Conservation (phyloP, 2,888 invertebrate species). For the Cheilosia pagana region DNA sequence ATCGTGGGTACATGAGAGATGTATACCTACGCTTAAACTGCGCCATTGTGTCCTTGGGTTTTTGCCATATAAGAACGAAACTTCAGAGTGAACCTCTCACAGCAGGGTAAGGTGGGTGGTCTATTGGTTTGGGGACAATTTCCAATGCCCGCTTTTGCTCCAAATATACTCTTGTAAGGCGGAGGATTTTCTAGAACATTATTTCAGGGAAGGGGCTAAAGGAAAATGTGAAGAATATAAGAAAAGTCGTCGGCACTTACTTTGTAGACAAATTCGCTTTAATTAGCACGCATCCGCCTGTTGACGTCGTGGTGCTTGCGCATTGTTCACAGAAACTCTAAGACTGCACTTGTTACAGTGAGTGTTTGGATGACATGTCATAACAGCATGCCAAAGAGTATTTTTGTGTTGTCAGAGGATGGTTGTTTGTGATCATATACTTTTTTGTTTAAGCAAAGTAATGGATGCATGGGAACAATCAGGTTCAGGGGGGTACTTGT, state of each 20-base stretch:
- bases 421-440: neutral
- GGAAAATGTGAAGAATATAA: slow-evolving; percentile 44
- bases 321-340: slow-evolving; percentile 59
- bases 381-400: slow-evolving; percentile 38
- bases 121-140: slow-evolving; percentile 32
- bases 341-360: slow-evolving; percentile 55
- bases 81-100: slow-evolving; percentile 11
- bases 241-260: slow-evolving; percentile 72
- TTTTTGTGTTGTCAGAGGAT: neutral
- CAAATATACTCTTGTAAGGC: slow-evolving; percentile 39
- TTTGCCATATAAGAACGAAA: slow-evolving; percentile 30
- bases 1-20: slow-evolving; percentile 22
- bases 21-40: slow-evolving; percentile 52
- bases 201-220: neutral
- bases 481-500: neutral
- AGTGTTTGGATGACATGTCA: slow-evolving; percentile 65
- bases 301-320: slow-evolving; percentile 65
- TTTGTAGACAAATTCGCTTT: slow-evolving; percentile 74
- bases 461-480: slow-evolving; percentile 16
- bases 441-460: slow-evolving; percentile 29
- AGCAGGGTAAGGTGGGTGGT: neutral
- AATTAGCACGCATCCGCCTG: slow-evolving; percentile 75
- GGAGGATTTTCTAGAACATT: neutral
- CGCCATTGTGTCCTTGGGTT: slow-evolving; percentile 61
- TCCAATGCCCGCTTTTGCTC: slow-evolving; percentile 41